Percentiles rank a stretch among this genome's conserved stretches.
These are phyloP conservation scores for Morpho deidamia DNA, from an alignment of 2,888 invertebrate genomes.

Conservation along the genomic window DNA sequence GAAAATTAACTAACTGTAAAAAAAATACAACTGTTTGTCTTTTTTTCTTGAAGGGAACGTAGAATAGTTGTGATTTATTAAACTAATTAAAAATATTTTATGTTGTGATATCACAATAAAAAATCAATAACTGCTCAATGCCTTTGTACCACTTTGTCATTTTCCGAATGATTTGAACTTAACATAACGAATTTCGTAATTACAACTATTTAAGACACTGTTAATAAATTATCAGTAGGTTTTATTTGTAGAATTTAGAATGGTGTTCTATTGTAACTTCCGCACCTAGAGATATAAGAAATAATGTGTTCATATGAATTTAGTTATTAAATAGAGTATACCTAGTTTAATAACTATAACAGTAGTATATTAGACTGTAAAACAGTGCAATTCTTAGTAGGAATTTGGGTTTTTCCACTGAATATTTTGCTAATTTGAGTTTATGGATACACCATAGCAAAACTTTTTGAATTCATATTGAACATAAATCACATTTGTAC, in stretches of 20 bases:
- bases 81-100: too few species aligned
- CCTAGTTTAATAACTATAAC: conserved; percentile 41
- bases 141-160: conserved; percentile 12
- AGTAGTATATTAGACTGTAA: conserved; percentile 64
- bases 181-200: conserved; percentile 14
- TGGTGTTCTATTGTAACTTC: conserved; percentile 52
- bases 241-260: conserved; percentile 42
- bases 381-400: conserved; percentile 58
- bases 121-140: neutral
- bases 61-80: too few species aligned
- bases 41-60: too few species aligned
- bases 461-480: neutral
- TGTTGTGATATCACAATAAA: too few species aligned
- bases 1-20: too few species aligned
- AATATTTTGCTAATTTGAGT: conserved; percentile 13
- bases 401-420: conserved; percentile 23
- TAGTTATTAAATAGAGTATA: conserved; percentile 64
- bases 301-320: conserved; percentile 78
- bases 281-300: conserved; percentile 64
- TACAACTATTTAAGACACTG: conserved; percentile 7
- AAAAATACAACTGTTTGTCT: too few species aligned
- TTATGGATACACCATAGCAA: conserved; percentile 10
- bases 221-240: conserved; percentile 11
- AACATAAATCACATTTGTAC: neutral
- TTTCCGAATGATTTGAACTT: conserved; percentile 16